phyloP scores from a whole-genome alignment of 2,113 vertebrate species.

The Hylia prasina region DNA sequence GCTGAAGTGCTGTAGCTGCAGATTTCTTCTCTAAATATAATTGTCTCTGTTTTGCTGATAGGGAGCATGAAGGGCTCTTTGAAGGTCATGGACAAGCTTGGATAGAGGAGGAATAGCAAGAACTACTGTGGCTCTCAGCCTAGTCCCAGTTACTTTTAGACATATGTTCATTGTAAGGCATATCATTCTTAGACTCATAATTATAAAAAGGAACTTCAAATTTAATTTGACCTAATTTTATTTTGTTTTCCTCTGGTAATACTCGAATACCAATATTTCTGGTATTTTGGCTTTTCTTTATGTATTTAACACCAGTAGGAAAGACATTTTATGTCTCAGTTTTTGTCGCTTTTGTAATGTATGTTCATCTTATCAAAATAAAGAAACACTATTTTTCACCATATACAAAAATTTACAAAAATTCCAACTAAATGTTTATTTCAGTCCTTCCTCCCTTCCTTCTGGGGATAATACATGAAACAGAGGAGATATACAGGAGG shows the following conservation, averaged over 20 bases:
- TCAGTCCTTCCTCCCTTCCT: background rate
- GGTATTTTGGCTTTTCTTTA: background rate
- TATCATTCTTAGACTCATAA: background rate
- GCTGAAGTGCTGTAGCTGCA: conserved; percentile 1
- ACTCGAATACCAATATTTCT: background rate
- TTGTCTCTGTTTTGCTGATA: conserved; percentile 9
- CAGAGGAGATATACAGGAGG: background rate
- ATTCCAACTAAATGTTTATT: background rate
- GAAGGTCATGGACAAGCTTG: background rate
- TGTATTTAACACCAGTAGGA: background rate
- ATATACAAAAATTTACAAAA: background rate
- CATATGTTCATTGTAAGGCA: background rate
- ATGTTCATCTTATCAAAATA: rapidly evolving
- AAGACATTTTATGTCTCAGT: background rate
- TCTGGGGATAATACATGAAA: background rate
- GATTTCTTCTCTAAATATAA: conserved; percentile 25
- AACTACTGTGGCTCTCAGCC: background rate
- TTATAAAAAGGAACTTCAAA: background rate
- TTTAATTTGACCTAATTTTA: background rate
- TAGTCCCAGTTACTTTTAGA: background rate
- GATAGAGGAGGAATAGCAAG: background rate
- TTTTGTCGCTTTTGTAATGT: background rate
- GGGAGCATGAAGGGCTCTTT: background rate
- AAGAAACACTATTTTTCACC: background rate
- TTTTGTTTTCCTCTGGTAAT: background rate